These are phyloP conservation scores for Metaphire vulgaris DNA, from an alignment of 1,140 invertebrate species.

Conservation along the genomic window DNA sequence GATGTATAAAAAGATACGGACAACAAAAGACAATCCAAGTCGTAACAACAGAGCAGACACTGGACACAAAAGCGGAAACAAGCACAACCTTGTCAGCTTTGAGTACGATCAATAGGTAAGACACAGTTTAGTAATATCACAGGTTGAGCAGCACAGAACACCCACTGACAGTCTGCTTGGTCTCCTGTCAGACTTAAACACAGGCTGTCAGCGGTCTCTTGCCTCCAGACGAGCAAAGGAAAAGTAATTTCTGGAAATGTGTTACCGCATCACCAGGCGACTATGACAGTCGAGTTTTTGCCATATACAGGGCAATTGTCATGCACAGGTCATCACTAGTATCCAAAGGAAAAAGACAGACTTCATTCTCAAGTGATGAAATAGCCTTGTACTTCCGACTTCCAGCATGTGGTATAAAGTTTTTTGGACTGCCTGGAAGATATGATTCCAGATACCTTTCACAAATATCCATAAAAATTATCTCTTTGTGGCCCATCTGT, in stretches of 20 bases:
- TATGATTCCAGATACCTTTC: slow-evolving; percentile 19
- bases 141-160: neutral
- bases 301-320: slow-evolving; percentile 36
- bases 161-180: too few relatives aligned
- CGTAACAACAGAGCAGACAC: neutral
- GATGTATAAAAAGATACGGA: neutral
- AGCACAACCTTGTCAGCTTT: too few relatives aligned
- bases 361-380: slow-evolving; percentile 36
- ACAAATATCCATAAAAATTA: slow-evolving; percentile 22
- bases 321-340: slow-evolving; percentile 35
- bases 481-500: slow-evolving; percentile 18
- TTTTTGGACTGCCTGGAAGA: slow-evolving; percentile 16
- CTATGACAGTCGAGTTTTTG: slow-evolving; percentile 10
- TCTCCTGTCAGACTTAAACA: too few relatives aligned
- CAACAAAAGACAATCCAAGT: neutral
- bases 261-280: too few relatives aligned
- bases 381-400: slow-evolving; percentile 35
- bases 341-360: slow-evolving; percentile 39
- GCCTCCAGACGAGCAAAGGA: too few relatives aligned
- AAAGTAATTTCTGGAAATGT: too few relatives aligned
- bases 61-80: neutral
- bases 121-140: neutral
- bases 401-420: neutral
- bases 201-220: too few relatives aligned
- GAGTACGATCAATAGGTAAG: too few relatives aligned